phyloP scores from a whole-genome alignment of 1,140 invertebrate genomes.

The Chionoecetes opilio region DNA sequence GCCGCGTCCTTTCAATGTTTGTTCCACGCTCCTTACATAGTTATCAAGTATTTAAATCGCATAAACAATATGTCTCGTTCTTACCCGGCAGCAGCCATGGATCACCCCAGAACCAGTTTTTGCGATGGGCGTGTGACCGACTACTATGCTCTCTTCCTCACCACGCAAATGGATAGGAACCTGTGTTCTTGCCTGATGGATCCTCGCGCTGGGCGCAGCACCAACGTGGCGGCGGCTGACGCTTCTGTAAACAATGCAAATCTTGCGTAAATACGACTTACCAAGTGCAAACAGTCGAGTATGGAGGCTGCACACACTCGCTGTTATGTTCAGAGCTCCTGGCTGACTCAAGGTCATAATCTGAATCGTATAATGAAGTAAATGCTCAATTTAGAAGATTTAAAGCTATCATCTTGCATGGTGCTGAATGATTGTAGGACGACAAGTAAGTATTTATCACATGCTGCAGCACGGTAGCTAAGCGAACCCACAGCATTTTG shows the following conservation, averaged over 20 bases:
- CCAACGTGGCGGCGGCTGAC: background rate
- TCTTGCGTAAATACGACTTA: conserved; percentile 23
- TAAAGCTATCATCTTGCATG: too few species aligned
- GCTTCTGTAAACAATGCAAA: conserved; percentile 29
- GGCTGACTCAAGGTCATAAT: background rate
- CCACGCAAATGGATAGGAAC: conserved; percentile 36
- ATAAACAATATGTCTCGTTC: conserved; percentile 49
- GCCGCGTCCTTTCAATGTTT: background rate
- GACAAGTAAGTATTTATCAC: too few species aligned
- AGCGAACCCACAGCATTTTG: too few species aligned
- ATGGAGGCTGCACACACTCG: background rate
- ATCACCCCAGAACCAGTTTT: conserved; percentile 39
- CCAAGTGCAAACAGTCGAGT: background rate
- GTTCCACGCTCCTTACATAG: conserved; percentile 47
- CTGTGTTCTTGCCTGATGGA: conserved; percentile 29
- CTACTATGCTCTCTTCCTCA: conserved; percentile 24
- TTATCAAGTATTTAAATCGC: conserved; percentile 31
- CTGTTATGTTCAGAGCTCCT: background rate
- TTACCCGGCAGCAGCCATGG: background rate
- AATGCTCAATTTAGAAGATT: too few species aligned
- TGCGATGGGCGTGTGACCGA: conserved; percentile 43
- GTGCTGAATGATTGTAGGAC: too few species aligned
- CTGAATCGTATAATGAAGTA: background rate
- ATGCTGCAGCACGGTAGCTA: too few species aligned
- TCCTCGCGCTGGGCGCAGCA: background rate